Base-by-base conservation (phyloP, 1,140 invertebrate genomes). In the Drosophila lacertosa region DNA sequence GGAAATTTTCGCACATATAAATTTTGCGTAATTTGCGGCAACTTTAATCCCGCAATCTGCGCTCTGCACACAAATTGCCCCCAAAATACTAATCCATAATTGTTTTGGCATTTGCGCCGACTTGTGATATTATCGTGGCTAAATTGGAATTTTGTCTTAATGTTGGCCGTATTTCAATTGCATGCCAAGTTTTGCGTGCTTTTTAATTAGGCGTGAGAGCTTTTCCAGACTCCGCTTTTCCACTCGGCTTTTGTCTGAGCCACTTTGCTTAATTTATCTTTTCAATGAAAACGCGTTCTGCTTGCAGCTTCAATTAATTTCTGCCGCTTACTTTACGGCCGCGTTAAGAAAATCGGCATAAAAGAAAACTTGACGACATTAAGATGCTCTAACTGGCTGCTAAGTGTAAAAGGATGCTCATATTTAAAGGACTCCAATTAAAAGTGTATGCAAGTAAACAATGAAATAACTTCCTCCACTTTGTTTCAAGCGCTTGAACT, bases 151-250 rank as follows among this genome's bases (percentile, higher is more conserved):
- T 40, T 42, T 44, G 33, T 11, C 62, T 65, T 65, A 57, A 65
- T 59, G 55, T 11, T 51, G 47, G 18, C 39, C 33, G 42, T 16
- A 42, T 60, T 33, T 11, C 32, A 9, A 24, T 5, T 26, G 47
- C 20, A 5, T 32, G 37, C 24, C 29, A 26, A 51, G 47, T 16
- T 63, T 40, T 33, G 16, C 35, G 58, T 63, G 53, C 58, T 71
- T 81, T 81, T 82, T 81, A 82, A 81, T 81, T 82, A 81, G 59
- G 59, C 64, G 63, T 77, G 32, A 81, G 59, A 77, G 78, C 74
- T 65, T 82, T 74, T 29, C 7, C 18, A 6, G 7, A n/a, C 11
- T 44, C 9, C n/a, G 10, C 18, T 40, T 16, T 48, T 47, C 18
- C n/a, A n/a, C n/a, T 32, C 51, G 35, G 32, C 45, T 39, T 39